Evolutionary conservation across 1,140 invertebrate genomes (phyloP).

Genomic region (Brachionus manjavacas): DNA sequence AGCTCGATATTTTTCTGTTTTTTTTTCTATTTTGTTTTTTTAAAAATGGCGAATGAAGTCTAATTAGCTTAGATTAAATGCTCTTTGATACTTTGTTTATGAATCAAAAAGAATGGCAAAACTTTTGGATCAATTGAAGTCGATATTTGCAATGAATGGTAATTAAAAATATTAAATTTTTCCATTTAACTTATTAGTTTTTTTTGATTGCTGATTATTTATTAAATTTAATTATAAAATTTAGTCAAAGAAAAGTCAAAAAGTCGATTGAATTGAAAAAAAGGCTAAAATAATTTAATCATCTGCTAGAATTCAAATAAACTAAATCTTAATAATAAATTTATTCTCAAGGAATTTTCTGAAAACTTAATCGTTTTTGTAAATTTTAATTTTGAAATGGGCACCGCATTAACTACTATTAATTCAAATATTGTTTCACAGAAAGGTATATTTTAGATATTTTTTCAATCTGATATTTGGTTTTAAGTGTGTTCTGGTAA

Average conservation of each 20-base stretch:
- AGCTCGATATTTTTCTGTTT: neutral
- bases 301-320: neutral
- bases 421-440: constrained; percentile 15
- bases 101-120: neutral
- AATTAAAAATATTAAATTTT: constrained; percentile 37
- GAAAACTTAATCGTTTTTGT: neutral
- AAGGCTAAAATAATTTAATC: neutral
- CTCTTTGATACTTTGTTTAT: neutral
- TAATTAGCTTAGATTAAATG: neutral
- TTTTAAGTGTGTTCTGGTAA: neutral
- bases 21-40: constrained; percentile 5
- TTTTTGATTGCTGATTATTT: neutral
- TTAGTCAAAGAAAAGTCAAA: neutral
- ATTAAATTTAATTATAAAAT: neutral
- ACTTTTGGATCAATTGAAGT: constrained; percentile 31
- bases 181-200: neutral
- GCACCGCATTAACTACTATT: constrained; percentile 6
- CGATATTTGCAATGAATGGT: constrained; percentile 30
- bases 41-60: neutral
- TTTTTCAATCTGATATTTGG: neutral
- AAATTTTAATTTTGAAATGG: neutral
- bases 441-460: neutral
- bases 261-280: neutral
- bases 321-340: neutral
- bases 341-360: too few relatives aligned